Base-by-base conservation (phyloP, 2,888 invertebrate genomes). In the Pristionchus entomophagus region DNA sequence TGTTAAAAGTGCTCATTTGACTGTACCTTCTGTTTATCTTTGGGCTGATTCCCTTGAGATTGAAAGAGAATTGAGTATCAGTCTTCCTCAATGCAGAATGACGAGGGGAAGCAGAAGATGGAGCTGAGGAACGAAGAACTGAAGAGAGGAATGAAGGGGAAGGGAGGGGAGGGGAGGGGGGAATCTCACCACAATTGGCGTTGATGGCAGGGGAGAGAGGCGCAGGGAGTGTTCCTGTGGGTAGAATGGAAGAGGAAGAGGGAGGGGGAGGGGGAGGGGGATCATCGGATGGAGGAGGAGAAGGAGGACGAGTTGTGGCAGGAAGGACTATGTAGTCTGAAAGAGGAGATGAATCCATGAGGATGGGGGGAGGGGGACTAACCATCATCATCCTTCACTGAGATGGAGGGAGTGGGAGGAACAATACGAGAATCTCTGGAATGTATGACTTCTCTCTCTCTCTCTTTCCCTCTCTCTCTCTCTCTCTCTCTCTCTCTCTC, bases 21-120 rank as follows among this genome's bases (percentile, higher is more conserved):
- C 38, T 26, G 26, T 59, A 82, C 82, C 82, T 22, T 82, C 82
- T 35, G 32, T n/a, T 38, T 32, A 19, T 84, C 8, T 35, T 62
- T 1, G 49, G 35, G 26, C 38, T 49, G 1, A 45, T 6, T 22
- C 19, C n/a, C 29, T 35, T 65, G 29, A 45, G 65, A 65, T 89
- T 89, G 83, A 90, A 89, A 59, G 87, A 88, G 82, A 88, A 87
- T 17, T 89, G 87, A 32, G 90, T 89, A 45, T 90, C 90, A 0
- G 90, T 89, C 87, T 90, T 90, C 17, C 89, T 86, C 29, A 90
- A 88, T 80, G 88, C 87, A 82, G 87, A 87, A 53, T 90, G 90
- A 14, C 87, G 86, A n/a, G 88, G 87, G 53, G 86, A 84, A 4
- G 87, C 69, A 38, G 86, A 87, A 0, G 86, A 86, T 78, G 87